Evolutionary conservation across 2,888 invertebrate genomes (phyloP), one percentile per base, ranked within the genome.

Genomic region (Nomada hirtipes): DNA sequence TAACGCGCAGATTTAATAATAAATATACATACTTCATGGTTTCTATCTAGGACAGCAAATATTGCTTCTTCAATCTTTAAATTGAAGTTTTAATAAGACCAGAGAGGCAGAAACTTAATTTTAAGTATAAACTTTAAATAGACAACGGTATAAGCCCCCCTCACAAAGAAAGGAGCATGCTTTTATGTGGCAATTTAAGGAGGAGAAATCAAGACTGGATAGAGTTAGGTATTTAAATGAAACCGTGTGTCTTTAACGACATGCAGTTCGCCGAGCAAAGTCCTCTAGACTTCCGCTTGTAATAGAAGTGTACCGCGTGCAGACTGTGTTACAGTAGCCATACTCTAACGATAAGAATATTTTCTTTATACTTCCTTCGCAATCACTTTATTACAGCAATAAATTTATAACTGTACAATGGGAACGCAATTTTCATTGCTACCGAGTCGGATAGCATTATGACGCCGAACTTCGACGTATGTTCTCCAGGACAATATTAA

Each of bases 221-320:
- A 79, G 79, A 79, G 85, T 80, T 64, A 72, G 76, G 78, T 80
- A 71, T 83, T 75, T 85, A 79, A 82, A 85, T 73, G 84, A 85
- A 82, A 82, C 82, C 78, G 82, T 84, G 78, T 85, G 84, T 84
- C 77, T 84, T 84, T 84, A 84, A 84, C 82, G 84, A 82, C 85
- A 69, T 82, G 78, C 77, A 84, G 72, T 75, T 84, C 77, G 55
- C 74, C 71, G 68, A 69, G 74, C 55, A 78, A 75, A 75, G 77
- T 84, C 82, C 53, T n/a, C 78, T 61, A 75, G 60, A 67, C 60
- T 75, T 82, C 57, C 55, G 57, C 70, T 59, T 85, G 72, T 67
- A 77, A 85, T 78, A 78, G 73, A 75, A 70, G 71, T 64, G 83
- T 75, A 72, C 83, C 73, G 59, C 69, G 76, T 71, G 74, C 83